These are phyloP conservation scores for Caranx ignobilis DNA, from an alignment of 2,113 vertebrate species.

Conservation along the genomic window DNA sequence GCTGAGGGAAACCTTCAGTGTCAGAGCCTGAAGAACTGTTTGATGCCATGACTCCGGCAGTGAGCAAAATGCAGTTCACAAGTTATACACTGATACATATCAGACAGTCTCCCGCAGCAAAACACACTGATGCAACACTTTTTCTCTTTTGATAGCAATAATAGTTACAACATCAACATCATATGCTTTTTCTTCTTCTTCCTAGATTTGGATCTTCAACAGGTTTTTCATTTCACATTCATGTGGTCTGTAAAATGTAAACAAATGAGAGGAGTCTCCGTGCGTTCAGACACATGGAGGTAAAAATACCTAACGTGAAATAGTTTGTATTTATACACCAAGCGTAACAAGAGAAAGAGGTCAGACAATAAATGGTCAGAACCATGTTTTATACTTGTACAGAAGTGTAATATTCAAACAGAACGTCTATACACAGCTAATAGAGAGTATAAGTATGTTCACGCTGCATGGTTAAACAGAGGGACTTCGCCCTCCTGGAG, in stretches of 20 bases:
- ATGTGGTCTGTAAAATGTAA: conserved; percentile 83
- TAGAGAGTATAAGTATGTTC: conserved; percentile 22
- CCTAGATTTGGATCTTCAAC: conserved; percentile 61
- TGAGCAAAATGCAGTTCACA: conserved; percentile 61
- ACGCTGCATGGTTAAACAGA: conserved; percentile 23
- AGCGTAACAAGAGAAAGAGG: conserved; percentile 47
- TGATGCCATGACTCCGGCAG: conserved; percentile 54
- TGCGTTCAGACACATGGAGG: conserved; percentile 21
- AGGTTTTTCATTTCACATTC: conserved; percentile 76
- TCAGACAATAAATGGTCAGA: conserved; percentile 33
- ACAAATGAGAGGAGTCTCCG: conserved; percentile 61
- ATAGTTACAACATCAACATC: conserved; percentile 65
- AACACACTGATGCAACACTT: conserved; percentile 65
- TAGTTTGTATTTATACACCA: conserved; percentile 49
- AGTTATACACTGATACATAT: conserved; percentile 55
- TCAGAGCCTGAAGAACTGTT: conserved; percentile 21
- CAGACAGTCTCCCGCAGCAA: conserved; percentile 52
- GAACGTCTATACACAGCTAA: conserved; percentile 52
- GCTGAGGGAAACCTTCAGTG: not conserved
- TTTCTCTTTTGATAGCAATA: conserved; percentile 53
- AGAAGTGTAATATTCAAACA: conserved; percentile 47
- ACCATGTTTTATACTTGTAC: conserved; percentile 49
- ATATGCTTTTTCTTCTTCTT: conserved; percentile 43
- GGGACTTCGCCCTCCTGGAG: conserved; percentile 10
- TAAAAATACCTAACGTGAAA: conserved; percentile 35